Evolutionary conservation across 1,140 invertebrate genomes (phyloP).

Genomic region (Atopsyche davidsoni): DNA sequence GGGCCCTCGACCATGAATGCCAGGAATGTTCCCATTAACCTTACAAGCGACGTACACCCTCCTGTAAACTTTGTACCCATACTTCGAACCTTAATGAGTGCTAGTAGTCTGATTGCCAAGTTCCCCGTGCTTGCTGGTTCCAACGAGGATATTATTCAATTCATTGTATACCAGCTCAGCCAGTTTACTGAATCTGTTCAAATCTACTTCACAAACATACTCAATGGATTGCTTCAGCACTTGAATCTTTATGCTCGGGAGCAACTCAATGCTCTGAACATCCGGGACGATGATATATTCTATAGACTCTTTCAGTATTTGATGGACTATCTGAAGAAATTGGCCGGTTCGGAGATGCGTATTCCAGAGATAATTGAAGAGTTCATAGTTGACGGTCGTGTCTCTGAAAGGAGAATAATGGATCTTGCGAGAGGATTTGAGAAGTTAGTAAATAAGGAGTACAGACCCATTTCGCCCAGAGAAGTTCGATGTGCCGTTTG

Average conservation of each 20-base stretch:
- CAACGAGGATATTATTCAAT: conserved; percentile 6
- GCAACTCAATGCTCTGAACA: neutral
- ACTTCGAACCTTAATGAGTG: neutral
- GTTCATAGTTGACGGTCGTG: no score
- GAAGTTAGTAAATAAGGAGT: no score
- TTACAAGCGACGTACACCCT: no score
- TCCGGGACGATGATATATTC: conserved; percentile 10
- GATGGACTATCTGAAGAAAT: conserved; percentile 2
- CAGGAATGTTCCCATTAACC: conserved; percentile 11
- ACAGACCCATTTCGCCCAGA: no score
- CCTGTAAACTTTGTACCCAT: no score
- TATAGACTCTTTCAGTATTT: conserved; percentile 4
- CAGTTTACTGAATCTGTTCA: neutral
- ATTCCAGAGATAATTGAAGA: conserved; percentile 4
- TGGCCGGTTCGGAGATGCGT: neutral
- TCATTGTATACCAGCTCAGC: neutral
- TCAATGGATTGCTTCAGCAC: neutral
- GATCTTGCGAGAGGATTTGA: no score
- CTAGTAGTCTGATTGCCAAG: neutral
- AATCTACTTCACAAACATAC: neutral
- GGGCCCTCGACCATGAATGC: conserved; percentile 7
- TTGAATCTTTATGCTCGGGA: conserved; percentile 1
- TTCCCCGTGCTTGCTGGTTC: neutral
- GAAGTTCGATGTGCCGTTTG: no score
- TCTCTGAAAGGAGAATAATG: no score